Percentiles rank a stretch among this genome's conserved stretches.
phyloP scores from a whole-genome alignment of 2,797 vertebrate species.

The Catamblyrhynchus diadema region DNA sequence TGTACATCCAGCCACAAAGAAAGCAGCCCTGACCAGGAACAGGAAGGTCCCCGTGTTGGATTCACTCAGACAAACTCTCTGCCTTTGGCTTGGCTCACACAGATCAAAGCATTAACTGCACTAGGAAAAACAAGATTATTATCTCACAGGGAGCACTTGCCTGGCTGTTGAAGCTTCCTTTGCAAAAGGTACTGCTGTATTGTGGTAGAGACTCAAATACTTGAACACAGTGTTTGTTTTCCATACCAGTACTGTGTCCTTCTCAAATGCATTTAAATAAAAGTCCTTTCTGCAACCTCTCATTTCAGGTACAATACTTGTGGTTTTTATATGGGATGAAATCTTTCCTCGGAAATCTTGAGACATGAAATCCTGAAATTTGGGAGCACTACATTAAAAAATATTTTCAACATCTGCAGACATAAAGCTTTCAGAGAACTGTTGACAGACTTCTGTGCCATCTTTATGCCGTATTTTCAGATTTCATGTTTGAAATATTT shows the following conservation, averaged over 20 bases:
- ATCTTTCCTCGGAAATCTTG: slow-evolving; percentile 26
- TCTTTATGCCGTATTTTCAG: neutral
- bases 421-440: neutral
- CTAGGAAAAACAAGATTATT: neutral
- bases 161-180: neutral
- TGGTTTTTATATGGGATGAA: slow-evolving; percentile 60
- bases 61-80: neutral
- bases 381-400: neutral
- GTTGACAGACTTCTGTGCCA: neutral
- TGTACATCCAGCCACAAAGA: neutral
- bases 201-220: neutral
- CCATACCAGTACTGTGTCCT: neutral
- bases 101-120: neutral
- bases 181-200: neutral
- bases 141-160: neutral
- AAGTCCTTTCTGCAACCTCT: slow-evolving; percentile 4
- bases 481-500: neutral
- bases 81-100: neutral
- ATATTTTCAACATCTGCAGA: neutral
- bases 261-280: neutral
- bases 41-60: neutral
- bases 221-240: neutral
- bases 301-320: slow-evolving; percentile 70
- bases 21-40: neutral
- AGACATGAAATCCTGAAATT: neutral